These are phyloP conservation scores for Xestia rhomboidea DNA, from an alignment of 2,888 invertebrate species.

Conservation along the genomic window DNA sequence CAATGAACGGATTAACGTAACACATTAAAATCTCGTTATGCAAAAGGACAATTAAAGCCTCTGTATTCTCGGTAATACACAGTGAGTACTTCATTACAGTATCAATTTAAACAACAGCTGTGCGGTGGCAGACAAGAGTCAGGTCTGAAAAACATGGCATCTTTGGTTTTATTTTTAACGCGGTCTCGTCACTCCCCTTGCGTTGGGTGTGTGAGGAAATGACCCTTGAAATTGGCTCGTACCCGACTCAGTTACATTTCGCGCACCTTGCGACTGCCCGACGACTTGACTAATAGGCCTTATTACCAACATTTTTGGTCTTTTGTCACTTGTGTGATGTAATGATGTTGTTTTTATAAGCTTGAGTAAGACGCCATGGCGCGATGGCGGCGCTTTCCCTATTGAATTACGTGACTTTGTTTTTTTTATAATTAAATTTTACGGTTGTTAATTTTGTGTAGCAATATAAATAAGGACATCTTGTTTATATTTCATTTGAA, in stretches of 20 bases:
- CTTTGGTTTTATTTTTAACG: slow-evolving; percentile 80
- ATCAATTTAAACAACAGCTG: slow-evolving; percentile 78
- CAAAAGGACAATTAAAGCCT: slow-evolving; percentile 34
- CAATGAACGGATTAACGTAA: slow-evolving; percentile 35
- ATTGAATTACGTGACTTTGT: slow-evolving; percentile 29
- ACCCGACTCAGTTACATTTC: slow-evolving; percentile 81
- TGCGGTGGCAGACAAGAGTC: slow-evolving; percentile 65
- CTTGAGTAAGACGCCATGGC: slow-evolving; percentile 58
- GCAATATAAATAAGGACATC: background rate
- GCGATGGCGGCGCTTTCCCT: slow-evolving; percentile 43
- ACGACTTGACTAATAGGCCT: slow-evolving; percentile 84
- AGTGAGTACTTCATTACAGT: slow-evolving; percentile 62
- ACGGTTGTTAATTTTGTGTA: slow-evolving; percentile 10
- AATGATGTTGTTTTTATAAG: slow-evolving; percentile 72
- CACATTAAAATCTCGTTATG: slow-evolving; percentile 56
- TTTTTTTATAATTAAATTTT: slow-evolving; percentile 38
- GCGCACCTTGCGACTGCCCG: slow-evolving; percentile 84
- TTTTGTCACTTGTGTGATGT: slow-evolving; percentile 81
- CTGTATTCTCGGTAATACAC: slow-evolving; percentile 42
- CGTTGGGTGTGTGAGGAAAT: slow-evolving; percentile 85
- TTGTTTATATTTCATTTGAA: background rate
- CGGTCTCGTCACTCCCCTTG: slow-evolving; percentile 69
- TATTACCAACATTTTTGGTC: slow-evolving; percentile 81
- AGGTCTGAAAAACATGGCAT: slow-evolving; percentile 67
- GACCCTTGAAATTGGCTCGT: slow-evolving; percentile 88